Conservation (phyloP, 2,797 vertebrate species). For the Poecilia wingei region DNA sequence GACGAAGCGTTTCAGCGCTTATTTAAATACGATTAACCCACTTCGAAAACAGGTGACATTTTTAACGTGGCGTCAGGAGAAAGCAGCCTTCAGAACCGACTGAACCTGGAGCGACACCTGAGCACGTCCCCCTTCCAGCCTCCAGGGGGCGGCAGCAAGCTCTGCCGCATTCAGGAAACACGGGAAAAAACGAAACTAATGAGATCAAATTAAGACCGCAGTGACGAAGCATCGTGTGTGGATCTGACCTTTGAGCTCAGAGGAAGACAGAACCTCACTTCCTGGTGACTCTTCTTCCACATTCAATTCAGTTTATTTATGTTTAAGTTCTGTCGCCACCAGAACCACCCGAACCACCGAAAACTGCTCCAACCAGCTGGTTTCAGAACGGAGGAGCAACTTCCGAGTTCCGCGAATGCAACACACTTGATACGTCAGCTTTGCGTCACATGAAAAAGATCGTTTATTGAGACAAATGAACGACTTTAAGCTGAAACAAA, state of each 20-base stretch:
- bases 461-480: not conserved
- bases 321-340: not conserved
- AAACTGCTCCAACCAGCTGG: not conserved
- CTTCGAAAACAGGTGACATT: no score
- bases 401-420: not conserved
- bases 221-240: not conserved
- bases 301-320: no score
- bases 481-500: not conserved
- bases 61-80: no score
- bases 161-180: not conserved
- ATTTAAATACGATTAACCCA: no score
- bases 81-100: no score
- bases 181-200: not conserved
- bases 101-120: not conserved
- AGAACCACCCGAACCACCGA: not conserved
- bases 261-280: not conserved
- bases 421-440: not conserved
- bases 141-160: conserved; percentile 4
- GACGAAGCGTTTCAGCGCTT: no score
- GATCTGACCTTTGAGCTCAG: not conserved
- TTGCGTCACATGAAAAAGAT: conserved; percentile 3
- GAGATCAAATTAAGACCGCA: no score
- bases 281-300: no score
- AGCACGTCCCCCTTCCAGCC: not conserved
- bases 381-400: not conserved